Evolutionary conservation across 2,113 vertebrate genomes (phyloP).

Genomic region (Typhlomys cinereus): DNA sequence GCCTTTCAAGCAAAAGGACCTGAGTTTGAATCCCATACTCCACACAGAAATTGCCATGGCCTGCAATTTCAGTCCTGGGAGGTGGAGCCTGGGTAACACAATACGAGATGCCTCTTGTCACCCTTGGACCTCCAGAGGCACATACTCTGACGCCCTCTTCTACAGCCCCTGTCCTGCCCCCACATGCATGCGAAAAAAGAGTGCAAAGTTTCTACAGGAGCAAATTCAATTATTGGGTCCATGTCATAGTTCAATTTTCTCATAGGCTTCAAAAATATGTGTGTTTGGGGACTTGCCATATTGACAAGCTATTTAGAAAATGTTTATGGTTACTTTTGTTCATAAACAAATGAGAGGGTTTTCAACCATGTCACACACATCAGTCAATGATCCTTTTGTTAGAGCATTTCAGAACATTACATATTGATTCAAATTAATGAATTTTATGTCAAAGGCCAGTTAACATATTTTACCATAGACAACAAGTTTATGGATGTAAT

Average conservation of each 20-base stretch:
- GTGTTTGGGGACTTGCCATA: constrained; percentile 41
- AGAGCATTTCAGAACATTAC: constrained; percentile 57
- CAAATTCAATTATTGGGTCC: constrained; percentile 41
- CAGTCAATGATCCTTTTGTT: constrained; percentile 67
- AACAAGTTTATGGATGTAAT: constrained; percentile 78
- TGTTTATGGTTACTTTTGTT: constrained; percentile 52
- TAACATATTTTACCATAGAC: constrained; percentile 75
- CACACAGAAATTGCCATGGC: too few relatives aligned
- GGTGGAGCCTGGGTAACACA: too few relatives aligned
- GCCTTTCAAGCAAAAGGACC: too few relatives aligned
- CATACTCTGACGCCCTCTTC: too few relatives aligned
- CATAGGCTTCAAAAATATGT: not conserved
- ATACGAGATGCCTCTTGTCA: too few relatives aligned
- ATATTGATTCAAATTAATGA: constrained; percentile 76
- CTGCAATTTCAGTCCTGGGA: too few relatives aligned
- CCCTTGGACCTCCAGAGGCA: too few relatives aligned
- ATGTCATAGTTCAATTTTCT: constrained; percentile 60
- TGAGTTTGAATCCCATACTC: too few relatives aligned
- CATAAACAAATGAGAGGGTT: constrained; percentile 50
- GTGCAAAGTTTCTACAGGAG: constrained; percentile 24
- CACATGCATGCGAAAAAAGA: too few relatives aligned
- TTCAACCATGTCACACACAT: constrained; percentile 2
- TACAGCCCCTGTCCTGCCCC: too few relatives aligned
- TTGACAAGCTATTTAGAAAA: constrained; percentile 61
- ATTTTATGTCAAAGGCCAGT: constrained; percentile 67